These are phyloP conservation scores for Clarias platycephalus DNA, from an alignment of 2,797 vertebrate genomes.

Conservation along the genomic window DNA sequence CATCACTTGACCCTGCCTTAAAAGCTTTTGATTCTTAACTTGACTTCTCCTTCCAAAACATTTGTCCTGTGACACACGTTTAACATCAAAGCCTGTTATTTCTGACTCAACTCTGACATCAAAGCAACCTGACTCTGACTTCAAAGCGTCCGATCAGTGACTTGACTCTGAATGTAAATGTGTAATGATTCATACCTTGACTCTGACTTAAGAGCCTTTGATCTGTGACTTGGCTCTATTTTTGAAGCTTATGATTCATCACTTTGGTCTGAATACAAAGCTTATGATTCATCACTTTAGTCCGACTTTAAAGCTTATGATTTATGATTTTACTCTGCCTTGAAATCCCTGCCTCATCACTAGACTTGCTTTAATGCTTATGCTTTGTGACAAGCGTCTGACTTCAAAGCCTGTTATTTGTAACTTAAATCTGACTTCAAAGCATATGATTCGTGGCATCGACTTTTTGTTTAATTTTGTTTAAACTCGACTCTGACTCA, in stretches of 20 bases:
- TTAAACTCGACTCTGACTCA: not conserved
- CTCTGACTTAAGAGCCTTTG: too few relatives aligned
- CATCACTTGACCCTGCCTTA: not conserved
- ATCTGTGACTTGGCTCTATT: not conserved
- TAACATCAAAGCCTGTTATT: not conserved
- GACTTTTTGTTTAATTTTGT: too few relatives aligned
- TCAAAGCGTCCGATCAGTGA: not conserved
- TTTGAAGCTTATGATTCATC: not conserved
- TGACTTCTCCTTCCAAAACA: not conserved
- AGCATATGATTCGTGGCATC: not conserved
- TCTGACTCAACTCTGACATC: not conserved
- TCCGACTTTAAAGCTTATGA: not conserved
- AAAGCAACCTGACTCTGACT: not conserved
- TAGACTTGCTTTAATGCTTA: not conserved
- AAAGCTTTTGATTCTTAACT: not conserved
- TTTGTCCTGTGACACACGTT: not conserved
- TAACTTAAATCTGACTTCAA: not conserved
- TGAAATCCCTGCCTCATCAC: not conserved
- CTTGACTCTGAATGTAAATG: not conserved
- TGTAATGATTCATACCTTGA: not conserved
- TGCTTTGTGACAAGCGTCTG: not conserved
- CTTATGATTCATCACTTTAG: not conserved
- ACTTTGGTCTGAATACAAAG: not conserved
- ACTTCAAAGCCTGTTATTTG: not conserved
- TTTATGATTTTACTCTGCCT: not conserved